phyloP scores from a whole-genome alignment of 2,888 invertebrate genomes.

The Catotricha subobsoleta region DNA sequence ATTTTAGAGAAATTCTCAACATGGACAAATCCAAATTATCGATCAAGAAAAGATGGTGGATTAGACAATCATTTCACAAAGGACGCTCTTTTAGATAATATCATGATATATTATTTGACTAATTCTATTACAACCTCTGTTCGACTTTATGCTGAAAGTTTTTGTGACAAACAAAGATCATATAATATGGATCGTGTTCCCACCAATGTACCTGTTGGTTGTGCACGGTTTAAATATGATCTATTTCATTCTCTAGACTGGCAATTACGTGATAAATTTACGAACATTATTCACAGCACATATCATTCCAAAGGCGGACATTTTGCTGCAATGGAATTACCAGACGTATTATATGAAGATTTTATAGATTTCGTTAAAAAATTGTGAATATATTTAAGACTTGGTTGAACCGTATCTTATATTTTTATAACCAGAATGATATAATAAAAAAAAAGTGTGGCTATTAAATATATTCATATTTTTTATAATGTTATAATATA shows the following conservation, averaged over 20 bases:
- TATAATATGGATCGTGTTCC: conserved; percentile 34
- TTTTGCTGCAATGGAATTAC: conserved; percentile 68
- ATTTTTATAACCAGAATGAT: no score
- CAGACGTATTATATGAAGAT: conserved; percentile 50
- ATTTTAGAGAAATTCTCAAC: conserved; percentile 73
- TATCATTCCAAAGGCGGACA: conserved; percentile 59
- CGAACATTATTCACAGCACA: conserved; percentile 48
- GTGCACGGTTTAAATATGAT: conserved; percentile 57
- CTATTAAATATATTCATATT: no score
- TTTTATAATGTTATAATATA: no score
- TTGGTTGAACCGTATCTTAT: no score
- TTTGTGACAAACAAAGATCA: conserved; percentile 17
- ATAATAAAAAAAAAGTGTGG: no score
- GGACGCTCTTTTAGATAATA: conserved; percentile 42
- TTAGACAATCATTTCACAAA: conserved; percentile 34
- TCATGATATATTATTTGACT: conserved; percentile 66
- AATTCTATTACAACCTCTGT: conserved; percentile 51
- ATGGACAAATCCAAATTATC: conserved; percentile 41
- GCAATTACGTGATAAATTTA: conserved; percentile 39
- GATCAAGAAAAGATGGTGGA: conserved; percentile 42
- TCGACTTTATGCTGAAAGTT: conserved; percentile 48
- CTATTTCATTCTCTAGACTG: conserved; percentile 39
- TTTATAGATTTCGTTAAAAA: conserved; percentile 41
- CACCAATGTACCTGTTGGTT: conserved; percentile 50
- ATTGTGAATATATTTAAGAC: no score